Percentiles rank a stretch among this genome's conserved stretches.
Evolutionary conservation across 2,113 vertebrate species (phyloP).

Genomic region (Tachysurus fulvidraco): DNA sequence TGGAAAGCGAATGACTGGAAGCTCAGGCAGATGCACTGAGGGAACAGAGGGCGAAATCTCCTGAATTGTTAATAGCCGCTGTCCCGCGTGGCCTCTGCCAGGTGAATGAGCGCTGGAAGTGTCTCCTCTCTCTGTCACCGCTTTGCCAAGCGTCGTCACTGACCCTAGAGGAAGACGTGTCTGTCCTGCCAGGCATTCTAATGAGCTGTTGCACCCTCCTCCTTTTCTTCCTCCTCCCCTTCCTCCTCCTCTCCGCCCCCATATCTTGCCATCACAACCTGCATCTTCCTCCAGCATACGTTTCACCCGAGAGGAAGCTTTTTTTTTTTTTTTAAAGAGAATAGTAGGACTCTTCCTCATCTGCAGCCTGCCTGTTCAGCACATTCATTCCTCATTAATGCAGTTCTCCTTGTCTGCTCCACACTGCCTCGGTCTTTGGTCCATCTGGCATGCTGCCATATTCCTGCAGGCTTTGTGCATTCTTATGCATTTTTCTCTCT

Average conservation of each 20-base stretch:
- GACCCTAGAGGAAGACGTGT: conserved; percentile 60
- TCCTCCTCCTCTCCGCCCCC: background rate
- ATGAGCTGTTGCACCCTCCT: conserved; percentile 55
- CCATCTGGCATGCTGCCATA: background rate
- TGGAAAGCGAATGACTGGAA: background rate
- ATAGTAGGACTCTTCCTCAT: background rate
- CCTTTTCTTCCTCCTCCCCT: background rate
- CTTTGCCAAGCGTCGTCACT: conserved; percentile 48
- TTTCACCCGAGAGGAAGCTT: conserved; percentile 17
- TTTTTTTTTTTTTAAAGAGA: background rate
- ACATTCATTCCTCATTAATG: conserved; percentile 37
- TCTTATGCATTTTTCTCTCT: background rate
- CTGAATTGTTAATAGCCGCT: conserved; percentile 32
- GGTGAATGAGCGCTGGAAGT: conserved; percentile 36
- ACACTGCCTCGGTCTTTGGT: conserved; percentile 1
- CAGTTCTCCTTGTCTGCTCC: conserved; percentile 7
- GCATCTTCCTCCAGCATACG: conserved; percentile 5
- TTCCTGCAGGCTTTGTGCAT: background rate
- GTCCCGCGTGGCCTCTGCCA: conserved; percentile 27
- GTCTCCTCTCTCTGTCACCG: conserved; percentile 44
- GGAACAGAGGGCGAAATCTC: conserved; percentile 14
- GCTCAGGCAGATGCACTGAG: conserved; percentile 15
- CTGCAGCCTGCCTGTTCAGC: conserved; percentile 6
- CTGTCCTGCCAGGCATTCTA: conserved; percentile 60
- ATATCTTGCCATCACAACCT: background rate